A percentile compares a stretch with the other conserved stretches of the same genome.
Evolutionary conservation across 2,113 vertebrate genomes (phyloP).

Genomic region (Bos javanicus): DNA sequence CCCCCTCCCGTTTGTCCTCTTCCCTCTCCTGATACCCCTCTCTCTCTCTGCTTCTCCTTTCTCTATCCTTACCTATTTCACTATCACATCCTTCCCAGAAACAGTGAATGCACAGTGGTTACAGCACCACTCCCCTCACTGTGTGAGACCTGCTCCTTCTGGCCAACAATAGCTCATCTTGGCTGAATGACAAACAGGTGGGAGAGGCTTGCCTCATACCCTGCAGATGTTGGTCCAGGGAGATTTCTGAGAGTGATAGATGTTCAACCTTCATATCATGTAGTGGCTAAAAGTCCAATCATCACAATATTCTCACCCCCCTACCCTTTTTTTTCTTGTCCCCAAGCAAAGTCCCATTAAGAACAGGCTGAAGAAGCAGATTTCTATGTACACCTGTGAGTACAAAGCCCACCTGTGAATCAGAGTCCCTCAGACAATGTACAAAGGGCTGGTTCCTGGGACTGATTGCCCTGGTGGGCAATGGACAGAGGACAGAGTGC

Average conservation of each 20-base stretch:
- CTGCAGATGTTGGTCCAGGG: neutral
- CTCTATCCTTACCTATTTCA: neutral
- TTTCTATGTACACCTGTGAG: neutral
- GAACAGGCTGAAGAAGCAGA: neutral
- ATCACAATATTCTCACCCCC: neutral
- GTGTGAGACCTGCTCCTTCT: neutral
- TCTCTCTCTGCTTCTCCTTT: neutral
- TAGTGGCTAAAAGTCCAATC: neutral
- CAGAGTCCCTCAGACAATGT: neutral
- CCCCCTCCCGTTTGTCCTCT: neutral
- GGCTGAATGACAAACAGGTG: neutral
- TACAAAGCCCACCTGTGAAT: neutral
- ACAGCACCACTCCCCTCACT: neutral
- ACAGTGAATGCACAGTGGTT: neutral
- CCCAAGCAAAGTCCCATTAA: neutral
- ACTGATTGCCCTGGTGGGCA: neutral
- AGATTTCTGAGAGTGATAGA: neutral
- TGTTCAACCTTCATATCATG: neutral
- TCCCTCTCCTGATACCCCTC: neutral
- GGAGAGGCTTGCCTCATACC: neutral
- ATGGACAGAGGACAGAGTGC: neutral
- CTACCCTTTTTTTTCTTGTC: rapidly evolving
- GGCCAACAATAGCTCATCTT: neutral
- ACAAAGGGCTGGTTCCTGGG: neutral
- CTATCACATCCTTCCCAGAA: neutral